A percentile compares a stretch with the other conserved stretches of the same genome.
Conservation (phyloP, 2,888 invertebrate genomes). For the Lamellibrachia satsuma region DNA sequence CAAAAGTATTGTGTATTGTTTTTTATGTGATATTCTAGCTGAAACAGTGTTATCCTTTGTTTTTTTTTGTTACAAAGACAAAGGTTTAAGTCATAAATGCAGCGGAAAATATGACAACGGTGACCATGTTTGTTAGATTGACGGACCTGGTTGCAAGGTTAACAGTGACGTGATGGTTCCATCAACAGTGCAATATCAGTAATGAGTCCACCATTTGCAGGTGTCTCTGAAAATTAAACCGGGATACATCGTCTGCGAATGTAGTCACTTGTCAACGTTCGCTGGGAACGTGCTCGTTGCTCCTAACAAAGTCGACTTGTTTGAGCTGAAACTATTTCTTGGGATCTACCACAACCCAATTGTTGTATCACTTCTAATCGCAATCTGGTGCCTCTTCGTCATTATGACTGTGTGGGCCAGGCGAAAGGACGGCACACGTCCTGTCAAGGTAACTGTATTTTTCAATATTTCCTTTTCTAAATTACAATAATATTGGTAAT, state of each 20-base stretch:
- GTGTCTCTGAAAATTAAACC: not conserved
- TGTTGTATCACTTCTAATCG: not conserved
- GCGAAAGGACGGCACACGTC: not conserved
- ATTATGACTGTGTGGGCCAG: not conserved
- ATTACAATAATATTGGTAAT: no score
- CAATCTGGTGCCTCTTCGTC: not conserved
- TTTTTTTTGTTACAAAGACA: no score
- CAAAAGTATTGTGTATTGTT: no score
- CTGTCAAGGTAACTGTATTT: not conserved
- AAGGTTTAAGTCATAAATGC: no score
- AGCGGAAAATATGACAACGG: no score
- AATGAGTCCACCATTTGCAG: not conserved
- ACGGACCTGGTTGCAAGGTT: no score
- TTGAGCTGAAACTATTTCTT: constrained; percentile 17
- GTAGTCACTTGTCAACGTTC: not conserved
- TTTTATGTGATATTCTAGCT: no score
- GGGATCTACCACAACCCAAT: not conserved
- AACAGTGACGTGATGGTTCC: no score
- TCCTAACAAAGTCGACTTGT: not conserved
- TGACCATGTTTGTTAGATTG: no score
- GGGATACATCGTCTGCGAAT: not conserved
- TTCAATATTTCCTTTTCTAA: no score
- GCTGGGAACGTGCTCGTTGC: not conserved
- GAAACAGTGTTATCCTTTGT: no score
- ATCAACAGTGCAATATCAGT: not conserved